Percentiles rank a stretch among this genome's conserved stretches.
Conservation (phyloP, 2,888 invertebrate genomes). For the Anodontia alba region DNA sequence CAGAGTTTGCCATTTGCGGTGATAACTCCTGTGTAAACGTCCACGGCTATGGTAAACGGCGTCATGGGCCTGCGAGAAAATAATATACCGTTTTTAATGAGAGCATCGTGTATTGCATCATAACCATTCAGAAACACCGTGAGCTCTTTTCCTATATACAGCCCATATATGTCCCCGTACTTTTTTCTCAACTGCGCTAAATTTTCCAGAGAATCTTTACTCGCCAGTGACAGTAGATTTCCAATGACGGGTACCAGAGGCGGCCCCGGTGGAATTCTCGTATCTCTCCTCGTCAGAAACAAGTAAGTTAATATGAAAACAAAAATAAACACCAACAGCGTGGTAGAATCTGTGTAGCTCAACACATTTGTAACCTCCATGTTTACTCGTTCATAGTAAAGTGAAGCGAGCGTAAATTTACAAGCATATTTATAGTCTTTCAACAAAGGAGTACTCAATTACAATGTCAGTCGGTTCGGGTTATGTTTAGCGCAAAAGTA, state of each 20-base stretch:
- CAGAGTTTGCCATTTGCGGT: slow-evolving; percentile 28
- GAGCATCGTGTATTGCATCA: slow-evolving; percentile 40
- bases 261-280: slow-evolving; percentile 44
- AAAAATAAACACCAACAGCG: slow-evolving; percentile 36
- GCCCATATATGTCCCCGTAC: slow-evolving; percentile 47
- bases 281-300: slow-evolving; percentile 31
- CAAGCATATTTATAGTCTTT: background rate
- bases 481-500: background rate
- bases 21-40: slow-evolving; percentile 22
- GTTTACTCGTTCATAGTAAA: background rate
- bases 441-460: background rate
- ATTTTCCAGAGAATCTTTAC: slow-evolving; percentile 21
- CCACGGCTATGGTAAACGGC: background rate
- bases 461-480: background rate
- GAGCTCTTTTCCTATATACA: slow-evolving; percentile 43
- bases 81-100: slow-evolving; percentile 37
- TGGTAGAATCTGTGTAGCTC: background rate
- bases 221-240: slow-evolving; percentile 37
- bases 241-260: slow-evolving; percentile 48
- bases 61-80: slow-evolving; percentile 29
- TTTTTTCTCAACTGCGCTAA: slow-evolving; percentile 23
- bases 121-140: slow-evolving; percentile 47
- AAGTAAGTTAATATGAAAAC: slow-evolving; percentile 38
- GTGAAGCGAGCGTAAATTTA: background rate
- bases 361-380: background rate